phyloP scores from a whole-genome alignment of 2,888 invertebrate species.

The Nymphalis c-album region DNA sequence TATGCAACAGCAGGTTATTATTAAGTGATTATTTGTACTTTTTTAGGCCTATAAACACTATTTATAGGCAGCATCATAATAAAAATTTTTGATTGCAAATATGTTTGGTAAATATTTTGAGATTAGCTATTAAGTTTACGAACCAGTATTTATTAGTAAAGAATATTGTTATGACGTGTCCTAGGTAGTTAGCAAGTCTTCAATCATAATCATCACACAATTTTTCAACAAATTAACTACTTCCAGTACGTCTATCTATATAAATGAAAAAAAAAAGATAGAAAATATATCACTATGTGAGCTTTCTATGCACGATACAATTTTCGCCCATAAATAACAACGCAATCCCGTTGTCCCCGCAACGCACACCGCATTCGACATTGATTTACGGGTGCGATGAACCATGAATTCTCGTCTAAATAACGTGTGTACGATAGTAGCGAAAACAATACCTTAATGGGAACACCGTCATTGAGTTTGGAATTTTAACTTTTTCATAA shows the following conservation, averaged over 20 bases:
- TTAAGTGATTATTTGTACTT: not conserved
- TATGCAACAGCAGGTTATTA: not conserved
- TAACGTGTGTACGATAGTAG: not conserved
- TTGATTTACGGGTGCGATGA: constrained; percentile 22
- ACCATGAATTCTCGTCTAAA: constrained; percentile 1
- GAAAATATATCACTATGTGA: not conserved
- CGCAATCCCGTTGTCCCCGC: constrained; percentile 18
- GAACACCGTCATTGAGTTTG: not conserved
- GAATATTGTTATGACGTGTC: too few relatives aligned
- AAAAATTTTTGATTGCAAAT: too few relatives aligned
- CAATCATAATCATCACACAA: not conserved
- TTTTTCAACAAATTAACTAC: not conserved
- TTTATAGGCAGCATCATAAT: too few relatives aligned
- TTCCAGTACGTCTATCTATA: not conserved
- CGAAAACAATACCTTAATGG: not conserved
- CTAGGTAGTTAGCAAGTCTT: not conserved
- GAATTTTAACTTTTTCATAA: too few relatives aligned
- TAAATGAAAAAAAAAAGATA: not conserved
- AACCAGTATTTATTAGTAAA: too few relatives aligned
- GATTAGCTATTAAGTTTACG: too few relatives aligned
- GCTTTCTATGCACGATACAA: not conserved
- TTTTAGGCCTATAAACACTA: too few relatives aligned
- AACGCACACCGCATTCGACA: constrained; percentile 23
- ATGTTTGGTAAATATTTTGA: too few relatives aligned
- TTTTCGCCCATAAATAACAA: constrained; percentile 16